A percentile compares a stretch with the other conserved stretches of the same genome.
Evolutionary conservation across 1,140 invertebrate species (phyloP).

Genomic region (Temnothorax curvispinosus): DNA sequence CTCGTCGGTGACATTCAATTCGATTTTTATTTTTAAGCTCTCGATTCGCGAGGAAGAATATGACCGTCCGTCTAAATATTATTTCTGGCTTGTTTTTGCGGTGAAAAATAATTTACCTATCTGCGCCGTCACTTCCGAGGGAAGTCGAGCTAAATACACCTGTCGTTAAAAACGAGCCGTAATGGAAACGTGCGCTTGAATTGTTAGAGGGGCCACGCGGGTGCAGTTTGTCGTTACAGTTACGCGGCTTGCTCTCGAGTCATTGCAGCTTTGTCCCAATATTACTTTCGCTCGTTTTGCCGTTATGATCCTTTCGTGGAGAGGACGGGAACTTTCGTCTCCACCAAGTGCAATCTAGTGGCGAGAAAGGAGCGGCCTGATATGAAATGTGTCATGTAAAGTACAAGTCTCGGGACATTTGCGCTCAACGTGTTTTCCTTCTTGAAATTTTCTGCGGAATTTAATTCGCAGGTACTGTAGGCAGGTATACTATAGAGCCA

Average conservation of each 20-base stretch:
- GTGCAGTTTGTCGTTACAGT: constrained; percentile 29
- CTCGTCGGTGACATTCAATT: constrained; percentile 7
- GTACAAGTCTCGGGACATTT: constrained; percentile 15
- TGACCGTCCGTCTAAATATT: constrained; percentile 20
- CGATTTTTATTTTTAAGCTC: constrained; percentile 3
- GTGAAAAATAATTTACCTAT: background rate
- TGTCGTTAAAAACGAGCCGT: constrained; percentile 18
- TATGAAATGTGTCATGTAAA: constrained; percentile 13
- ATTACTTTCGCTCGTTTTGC: constrained; percentile 48
- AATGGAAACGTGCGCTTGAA: constrained; percentile 1
- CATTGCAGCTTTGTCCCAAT: constrained; percentile 6
- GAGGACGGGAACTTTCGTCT: constrained; percentile 6
- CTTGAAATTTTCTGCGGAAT: constrained; percentile 27
- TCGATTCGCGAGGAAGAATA: constrained; percentile 9
- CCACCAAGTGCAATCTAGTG: background rate
- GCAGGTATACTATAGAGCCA: too few species aligned
- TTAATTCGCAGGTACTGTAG: background rate
- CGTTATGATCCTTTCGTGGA: constrained; percentile 27
- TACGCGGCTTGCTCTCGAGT: constrained; percentile 24
- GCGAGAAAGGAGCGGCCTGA: background rate
- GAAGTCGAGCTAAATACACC: constrained; percentile 17
- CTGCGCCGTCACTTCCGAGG: background rate
- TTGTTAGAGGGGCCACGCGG: constrained; percentile 10
- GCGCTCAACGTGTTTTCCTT: background rate
- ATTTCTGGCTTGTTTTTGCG: background rate